A percentile compares a stretch with the other conserved stretches of the same genome.
Conservation (phyloP, 2,888 invertebrate species). For the Abrostola triplasia region DNA sequence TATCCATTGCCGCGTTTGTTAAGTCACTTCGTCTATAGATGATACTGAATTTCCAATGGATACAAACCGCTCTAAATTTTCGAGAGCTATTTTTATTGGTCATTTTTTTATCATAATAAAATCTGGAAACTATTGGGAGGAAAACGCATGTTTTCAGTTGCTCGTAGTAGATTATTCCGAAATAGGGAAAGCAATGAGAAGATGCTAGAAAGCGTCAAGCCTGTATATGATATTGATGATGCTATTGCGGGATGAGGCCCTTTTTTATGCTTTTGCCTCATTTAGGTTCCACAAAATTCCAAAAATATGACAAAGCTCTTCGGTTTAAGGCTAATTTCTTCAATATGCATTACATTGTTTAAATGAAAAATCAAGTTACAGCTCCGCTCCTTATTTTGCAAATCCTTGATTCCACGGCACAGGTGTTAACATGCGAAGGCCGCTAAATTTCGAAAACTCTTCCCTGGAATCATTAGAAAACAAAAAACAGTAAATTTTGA, state of each 20-base stretch:
- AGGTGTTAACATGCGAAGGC: background rate
- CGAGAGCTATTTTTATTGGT: no score
- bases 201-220: no score
- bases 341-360: background rate
- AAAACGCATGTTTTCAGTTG: no score
- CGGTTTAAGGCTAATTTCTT: background rate
- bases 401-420: background rate
- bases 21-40: background rate
- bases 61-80: background rate
- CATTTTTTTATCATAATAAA: no score
- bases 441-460: background rate
- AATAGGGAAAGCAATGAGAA: no score
- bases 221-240: no score
- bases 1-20: conserved; percentile 13
- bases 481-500: background rate
- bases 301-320: background rate
- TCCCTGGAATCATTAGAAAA: background rate
- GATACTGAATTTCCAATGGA: background rate
- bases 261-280: no score
- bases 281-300: no score
- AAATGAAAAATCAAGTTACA: background rate
- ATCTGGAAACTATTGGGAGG: no score
- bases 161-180: no score
- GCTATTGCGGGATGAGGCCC: no score
- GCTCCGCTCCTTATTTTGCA: background rate